These are phyloP conservation scores for Percopsis transmontana DNA, from an alignment of 2,113 vertebrate genomes.

Conservation along the genomic window DNA sequence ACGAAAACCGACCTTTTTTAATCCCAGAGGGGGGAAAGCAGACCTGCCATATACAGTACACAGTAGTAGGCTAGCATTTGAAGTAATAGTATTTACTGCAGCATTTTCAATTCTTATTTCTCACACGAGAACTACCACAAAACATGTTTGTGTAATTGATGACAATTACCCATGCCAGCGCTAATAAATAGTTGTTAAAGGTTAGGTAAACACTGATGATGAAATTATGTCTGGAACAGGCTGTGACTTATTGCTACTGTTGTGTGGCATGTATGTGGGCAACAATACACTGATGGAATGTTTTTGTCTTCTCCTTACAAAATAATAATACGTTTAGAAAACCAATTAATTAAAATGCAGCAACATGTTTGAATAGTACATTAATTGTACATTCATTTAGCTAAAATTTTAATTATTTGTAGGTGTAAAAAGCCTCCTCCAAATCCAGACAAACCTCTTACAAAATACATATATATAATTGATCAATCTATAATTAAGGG, in stretches of 20 bases:
- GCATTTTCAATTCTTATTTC: not conserved
- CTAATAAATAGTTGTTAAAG: not conserved
- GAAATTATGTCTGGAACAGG: not conserved
- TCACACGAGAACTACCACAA: not conserved
- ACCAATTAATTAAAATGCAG: too few relatives aligned
- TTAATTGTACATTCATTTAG: too few relatives aligned
- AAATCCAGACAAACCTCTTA: not conserved
- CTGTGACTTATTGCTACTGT: not conserved
- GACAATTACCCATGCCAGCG: not conserved
- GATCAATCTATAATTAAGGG: not conserved
- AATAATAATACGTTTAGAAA: too few relatives aligned
- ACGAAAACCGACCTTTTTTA: too few relatives aligned
- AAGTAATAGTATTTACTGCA: not conserved
- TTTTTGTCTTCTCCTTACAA: not conserved
- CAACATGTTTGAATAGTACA: too few relatives aligned
- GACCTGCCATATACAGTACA: too few relatives aligned
- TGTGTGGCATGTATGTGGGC: not conserved
- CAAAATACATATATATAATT: not conserved
- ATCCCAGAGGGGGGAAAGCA: too few relatives aligned
- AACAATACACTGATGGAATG: not conserved
- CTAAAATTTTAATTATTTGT: too few relatives aligned
- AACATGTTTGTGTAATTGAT: not conserved
- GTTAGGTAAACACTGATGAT: not conserved
- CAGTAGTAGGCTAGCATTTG: too few relatives aligned
- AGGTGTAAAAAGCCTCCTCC: not conserved